Base-by-base conservation (phyloP, 2,797 vertebrate genomes). In the Myotis findleyi region DNA sequence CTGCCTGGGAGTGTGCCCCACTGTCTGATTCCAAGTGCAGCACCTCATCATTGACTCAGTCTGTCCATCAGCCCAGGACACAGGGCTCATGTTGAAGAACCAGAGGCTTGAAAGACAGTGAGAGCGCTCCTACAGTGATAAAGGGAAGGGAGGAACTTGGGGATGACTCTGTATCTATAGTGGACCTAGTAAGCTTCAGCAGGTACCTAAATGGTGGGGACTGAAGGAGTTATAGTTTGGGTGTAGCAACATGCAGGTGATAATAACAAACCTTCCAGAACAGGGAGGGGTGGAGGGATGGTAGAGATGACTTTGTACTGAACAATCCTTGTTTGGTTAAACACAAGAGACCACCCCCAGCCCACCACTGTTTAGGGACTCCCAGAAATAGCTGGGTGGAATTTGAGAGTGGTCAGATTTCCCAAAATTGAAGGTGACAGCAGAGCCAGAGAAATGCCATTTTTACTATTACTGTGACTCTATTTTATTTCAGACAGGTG, bases 401-500 rank as follows among this genome's bases (percentile, higher is more conserved):
- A 79, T 95, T 85, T 95, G 64, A 97, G 9, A 96, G 64, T 23
- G 81, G 91, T 91, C 73, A 95, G 11, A 71, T 47, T 93, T 96
- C 89, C 89, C 76, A 75, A 47, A 96, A 94, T 49, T 85, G 62
- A 92, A 87, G 89, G 47, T 89, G 53, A 95, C 83, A 77, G 44
- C 80, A 81, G 44, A 84, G 16, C 68, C 57, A 88, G 59, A 93
- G 75, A 91, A 86, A 89, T 66, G 59, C 55, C 81, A 73, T 55
- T 97, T 96, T 96, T 87, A 81, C 51, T 13, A 33, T 91, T 80
- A 79, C 62, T 53, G 21, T 95, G 68, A 81, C 71, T 62, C 18
- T 93, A 62, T 83, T 97, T 84, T 96, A 93, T 79, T 95, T 94
- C 55, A 79, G 81, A 93, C 77, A 90, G 87, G 73, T 75, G 82